A percentile compares a stretch with the other conserved stretches of the same genome.
Conservation (phyloP, 2,888 invertebrate species). For the Apodemia zela region DNA sequence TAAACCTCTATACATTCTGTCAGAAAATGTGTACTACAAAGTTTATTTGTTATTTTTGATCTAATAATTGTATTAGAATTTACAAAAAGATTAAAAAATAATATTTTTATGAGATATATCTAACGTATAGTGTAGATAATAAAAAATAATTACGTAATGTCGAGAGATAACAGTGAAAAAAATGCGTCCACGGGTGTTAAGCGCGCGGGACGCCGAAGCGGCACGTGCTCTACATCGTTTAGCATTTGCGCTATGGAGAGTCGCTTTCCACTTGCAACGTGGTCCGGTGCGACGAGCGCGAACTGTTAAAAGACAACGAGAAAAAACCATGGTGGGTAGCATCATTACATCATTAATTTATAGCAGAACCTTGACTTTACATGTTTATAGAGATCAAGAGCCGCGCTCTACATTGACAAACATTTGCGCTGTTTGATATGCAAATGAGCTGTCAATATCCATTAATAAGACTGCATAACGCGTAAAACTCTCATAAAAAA, state of each 20-base stretch:
- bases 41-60: neutral
- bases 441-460: neutral
- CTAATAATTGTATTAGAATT: neutral
- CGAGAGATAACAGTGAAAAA: constrained; percentile 22
- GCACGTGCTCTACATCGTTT: constrained; percentile 84
- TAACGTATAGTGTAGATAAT: neutral
- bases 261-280: constrained; percentile 85
- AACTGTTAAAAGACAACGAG: constrained; percentile 23
- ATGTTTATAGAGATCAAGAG: no score
- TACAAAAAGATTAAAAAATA: neutral
- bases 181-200: constrained; percentile 54
- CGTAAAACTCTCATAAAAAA: no score
- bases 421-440: neutral
- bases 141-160: constrained; percentile 25
- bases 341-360: neutral
- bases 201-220: constrained; percentile 66
- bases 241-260: constrained; percentile 88
- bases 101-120: neutral
- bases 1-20: no score
- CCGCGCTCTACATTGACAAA: neutral
- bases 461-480: no score
- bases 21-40: neutral
- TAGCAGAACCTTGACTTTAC: neutral
- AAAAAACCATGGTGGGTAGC: constrained; percentile 45
- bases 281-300: constrained; percentile 41